Conservation (phyloP, 2,113 vertebrate species). For the Pogona vitticeps region DNA sequence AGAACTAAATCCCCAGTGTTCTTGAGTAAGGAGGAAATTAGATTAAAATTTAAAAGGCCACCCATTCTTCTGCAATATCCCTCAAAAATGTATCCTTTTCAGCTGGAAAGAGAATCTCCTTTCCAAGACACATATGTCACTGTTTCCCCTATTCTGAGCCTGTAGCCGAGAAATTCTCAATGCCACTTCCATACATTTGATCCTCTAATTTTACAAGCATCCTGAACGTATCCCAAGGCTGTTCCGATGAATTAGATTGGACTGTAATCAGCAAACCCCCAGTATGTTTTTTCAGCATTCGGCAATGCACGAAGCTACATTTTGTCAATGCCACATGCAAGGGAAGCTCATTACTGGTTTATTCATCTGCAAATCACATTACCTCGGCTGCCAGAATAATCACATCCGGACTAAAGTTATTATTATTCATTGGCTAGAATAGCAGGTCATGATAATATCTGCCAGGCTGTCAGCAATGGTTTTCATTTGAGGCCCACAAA, state of each 20-base stretch:
- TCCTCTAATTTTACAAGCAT: background rate
- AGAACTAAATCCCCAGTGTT: too few relatives aligned
- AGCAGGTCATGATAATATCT: constrained; percentile 1
- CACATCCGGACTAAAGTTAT: background rate
- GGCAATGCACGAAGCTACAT: background rate
- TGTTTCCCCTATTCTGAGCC: background rate
- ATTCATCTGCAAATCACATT: constrained; percentile 30
- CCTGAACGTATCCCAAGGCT: background rate
- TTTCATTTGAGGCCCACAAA: constrained; percentile 14
- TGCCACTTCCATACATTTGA: background rate
- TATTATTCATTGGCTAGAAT: constrained; percentile 22
- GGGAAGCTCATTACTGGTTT: constrained; percentile 23
- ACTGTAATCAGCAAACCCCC: background rate
- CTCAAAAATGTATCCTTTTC: background rate
- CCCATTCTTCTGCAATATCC: background rate
- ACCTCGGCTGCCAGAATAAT: background rate
- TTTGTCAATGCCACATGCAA: background rate
- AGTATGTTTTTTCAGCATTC: background rate
- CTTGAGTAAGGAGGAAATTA: background rate
- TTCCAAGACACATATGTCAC: background rate
- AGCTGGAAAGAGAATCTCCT: background rate
- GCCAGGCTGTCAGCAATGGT: background rate
- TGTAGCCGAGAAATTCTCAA: background rate
- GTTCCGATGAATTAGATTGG: background rate
- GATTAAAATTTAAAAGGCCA: background rate